Percentiles rank a stretch among this genome's conserved stretches.
Conservation (phyloP, 2,888 invertebrate species). For the Brachylomia viminalis region DNA sequence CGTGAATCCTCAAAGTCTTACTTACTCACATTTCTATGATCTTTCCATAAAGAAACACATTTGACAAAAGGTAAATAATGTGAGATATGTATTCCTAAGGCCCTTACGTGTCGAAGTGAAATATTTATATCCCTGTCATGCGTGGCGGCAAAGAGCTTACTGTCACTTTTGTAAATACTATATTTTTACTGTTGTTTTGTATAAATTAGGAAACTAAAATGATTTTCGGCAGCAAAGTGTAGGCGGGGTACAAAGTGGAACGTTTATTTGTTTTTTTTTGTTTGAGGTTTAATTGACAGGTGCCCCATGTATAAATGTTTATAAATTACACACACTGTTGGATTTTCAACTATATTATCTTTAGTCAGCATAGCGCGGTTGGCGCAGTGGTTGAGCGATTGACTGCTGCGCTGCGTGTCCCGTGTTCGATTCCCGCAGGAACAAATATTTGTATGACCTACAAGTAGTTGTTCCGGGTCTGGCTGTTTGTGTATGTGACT, state of each 20-base stretch:
- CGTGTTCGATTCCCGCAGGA: no score
- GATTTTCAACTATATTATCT: not conserved
- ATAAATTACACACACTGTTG: not conserved
- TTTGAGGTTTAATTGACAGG: not conserved
- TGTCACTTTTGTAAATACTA: slow-evolving; percentile 10
- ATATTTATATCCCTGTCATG: slow-evolving; percentile 32
- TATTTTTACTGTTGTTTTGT: not conserved
- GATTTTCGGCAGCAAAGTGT: not conserved
- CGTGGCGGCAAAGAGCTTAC: slow-evolving; percentile 2
- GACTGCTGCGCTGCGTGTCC: no score
- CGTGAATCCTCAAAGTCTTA: no score
- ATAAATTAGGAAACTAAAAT: not conserved
- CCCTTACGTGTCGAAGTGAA: slow-evolving; percentile 24
- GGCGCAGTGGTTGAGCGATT: no score
- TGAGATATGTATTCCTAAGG: slow-evolving; percentile 24
- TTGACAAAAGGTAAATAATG: slow-evolving; percentile 26
- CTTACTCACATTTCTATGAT: slow-evolving; percentile 5
- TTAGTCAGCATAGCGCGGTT: no score
- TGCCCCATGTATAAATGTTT: not conserved
- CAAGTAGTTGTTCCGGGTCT: no score
- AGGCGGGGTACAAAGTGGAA: not conserved
- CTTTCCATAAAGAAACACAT: slow-evolving; percentile 17
- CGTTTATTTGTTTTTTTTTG: not conserved
- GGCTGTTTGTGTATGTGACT: no score
- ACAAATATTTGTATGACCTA: no score